Conservation (phyloP, 2,888 invertebrate genomes). For the Oscheius myriophilus region DNA sequence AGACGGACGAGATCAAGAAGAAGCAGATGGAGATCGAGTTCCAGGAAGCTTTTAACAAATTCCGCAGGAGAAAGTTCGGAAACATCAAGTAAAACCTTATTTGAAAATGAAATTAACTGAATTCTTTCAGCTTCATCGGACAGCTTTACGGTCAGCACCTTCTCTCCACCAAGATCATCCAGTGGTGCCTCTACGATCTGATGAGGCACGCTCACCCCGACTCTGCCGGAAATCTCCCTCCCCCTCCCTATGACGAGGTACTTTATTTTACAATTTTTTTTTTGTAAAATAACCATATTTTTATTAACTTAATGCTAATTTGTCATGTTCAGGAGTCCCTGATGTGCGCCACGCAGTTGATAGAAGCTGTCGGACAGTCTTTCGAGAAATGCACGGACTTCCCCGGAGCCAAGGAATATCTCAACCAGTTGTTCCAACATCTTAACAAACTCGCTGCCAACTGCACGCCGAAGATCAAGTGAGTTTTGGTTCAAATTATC, state of each 20-base stretch:
- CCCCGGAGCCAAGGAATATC: slow-evolving; percentile 20
- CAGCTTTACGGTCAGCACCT: slow-evolving; percentile 52
- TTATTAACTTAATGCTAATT: neutral
- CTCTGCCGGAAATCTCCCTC: slow-evolving; percentile 8
- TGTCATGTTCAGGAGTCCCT: slow-evolving; percentile 38
- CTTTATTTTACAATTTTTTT: neutral
- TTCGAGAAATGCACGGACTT: slow-evolving; percentile 20
- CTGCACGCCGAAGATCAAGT: slow-evolving; percentile 49
- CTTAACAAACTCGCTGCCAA: slow-evolving; percentile 30
- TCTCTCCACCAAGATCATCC: slow-evolving; percentile 51
- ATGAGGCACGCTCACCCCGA: slow-evolving; percentile 31
- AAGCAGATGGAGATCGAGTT: slow-evolving; percentile 35
- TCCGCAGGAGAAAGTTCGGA: slow-evolving; percentile 61
- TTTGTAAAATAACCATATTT: neutral
- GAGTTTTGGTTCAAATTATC: neutral
- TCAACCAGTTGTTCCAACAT: slow-evolving; percentile 39
- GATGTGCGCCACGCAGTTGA: slow-evolving; percentile 41
- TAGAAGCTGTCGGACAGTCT: slow-evolving; percentile 21
- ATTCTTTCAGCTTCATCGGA: slow-evolving; percentile 58
- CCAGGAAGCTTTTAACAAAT: slow-evolving; percentile 45
- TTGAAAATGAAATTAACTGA: neutral
- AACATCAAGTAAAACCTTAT: slow-evolving; percentile 52
- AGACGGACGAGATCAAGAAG: slow-evolving; percentile 52
- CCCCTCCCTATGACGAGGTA: slow-evolving; percentile 33
- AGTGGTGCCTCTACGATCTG: slow-evolving; percentile 48